These are phyloP conservation scores for Tiphia femorata DNA, from an alignment of 2,888 invertebrate genomes.

Conservation along the genomic window DNA sequence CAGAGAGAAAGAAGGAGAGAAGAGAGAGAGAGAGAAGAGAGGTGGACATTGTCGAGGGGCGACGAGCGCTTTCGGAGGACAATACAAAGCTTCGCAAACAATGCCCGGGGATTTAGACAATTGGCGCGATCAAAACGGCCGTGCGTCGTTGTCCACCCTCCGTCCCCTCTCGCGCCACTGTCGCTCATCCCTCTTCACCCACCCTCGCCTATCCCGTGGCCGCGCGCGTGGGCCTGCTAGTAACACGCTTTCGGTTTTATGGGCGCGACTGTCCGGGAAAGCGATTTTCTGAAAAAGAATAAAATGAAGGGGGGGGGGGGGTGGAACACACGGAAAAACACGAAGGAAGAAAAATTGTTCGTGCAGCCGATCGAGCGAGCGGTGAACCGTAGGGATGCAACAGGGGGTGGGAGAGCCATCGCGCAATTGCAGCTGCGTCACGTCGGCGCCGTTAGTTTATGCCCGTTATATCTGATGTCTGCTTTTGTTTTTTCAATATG, in stretches of 20 bases:
- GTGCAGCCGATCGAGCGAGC: conserved; percentile 13
- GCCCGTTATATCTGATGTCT: not conserved
- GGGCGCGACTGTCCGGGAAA: conserved; percentile 44
- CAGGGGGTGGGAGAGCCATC: conserved; percentile 1
- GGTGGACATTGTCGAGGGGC: conserved; percentile 4
- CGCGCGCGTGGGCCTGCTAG: conserved; percentile 17
- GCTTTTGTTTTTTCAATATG: not conserved
- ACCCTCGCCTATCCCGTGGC: conserved; percentile 4
- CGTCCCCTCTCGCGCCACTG: not conserved
- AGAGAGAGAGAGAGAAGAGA: not conserved
- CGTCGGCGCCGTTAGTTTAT: conserved; percentile 7
- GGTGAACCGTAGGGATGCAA: not conserved
- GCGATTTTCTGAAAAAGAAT: conserved; percentile 36
- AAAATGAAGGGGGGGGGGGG: conserved; percentile 17
- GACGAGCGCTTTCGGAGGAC: conserved; percentile 26
- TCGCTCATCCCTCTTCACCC: not conserved
- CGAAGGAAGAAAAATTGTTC: conserved; percentile 46
- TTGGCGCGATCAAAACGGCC: conserved; percentile 53
- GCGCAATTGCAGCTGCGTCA: conserved; percentile 28
- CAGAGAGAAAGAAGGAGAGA: not conserved
- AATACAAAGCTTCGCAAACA: conserved; percentile 51
- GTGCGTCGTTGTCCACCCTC: conserved; percentile 17
- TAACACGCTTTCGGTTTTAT: conserved; percentile 50
- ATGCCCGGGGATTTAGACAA: conserved; percentile 50
- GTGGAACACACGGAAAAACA: conserved; percentile 15